phyloP scores from a whole-genome alignment of 2,888 invertebrate species.

The Nomada fucata region DNA sequence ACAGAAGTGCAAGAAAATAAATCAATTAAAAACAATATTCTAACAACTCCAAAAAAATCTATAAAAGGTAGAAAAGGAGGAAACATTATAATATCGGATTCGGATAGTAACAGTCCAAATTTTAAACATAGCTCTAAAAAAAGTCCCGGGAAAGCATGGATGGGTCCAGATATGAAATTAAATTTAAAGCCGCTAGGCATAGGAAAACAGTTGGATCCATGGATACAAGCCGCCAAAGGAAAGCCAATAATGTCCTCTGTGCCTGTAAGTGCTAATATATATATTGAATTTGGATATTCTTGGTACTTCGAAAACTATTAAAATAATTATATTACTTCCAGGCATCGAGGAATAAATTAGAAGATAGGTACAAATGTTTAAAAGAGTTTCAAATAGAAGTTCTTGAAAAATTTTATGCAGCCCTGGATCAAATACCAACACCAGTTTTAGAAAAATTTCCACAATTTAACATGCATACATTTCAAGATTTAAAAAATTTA shows the following conservation, averaged over 20 bases:
- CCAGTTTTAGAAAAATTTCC: conserved; percentile 87
- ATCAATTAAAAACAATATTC: background rate
- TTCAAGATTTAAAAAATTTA: conserved; percentile 86
- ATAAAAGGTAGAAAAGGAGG: conserved; percentile 1
- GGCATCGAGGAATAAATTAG: conserved; percentile 71
- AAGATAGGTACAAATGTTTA: conserved; percentile 74
- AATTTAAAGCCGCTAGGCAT: conserved; percentile 78
- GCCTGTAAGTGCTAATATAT: conserved; percentile 66
- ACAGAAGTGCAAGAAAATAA: conserved; percentile 2
- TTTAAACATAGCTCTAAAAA: conserved; percentile 38
- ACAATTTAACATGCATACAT: conserved; percentile 86
- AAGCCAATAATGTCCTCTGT: conserved; percentile 73
- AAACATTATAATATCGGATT: conserved; percentile 63
- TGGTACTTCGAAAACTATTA: conserved; percentile 14
- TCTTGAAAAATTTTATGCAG: conserved; percentile 87
- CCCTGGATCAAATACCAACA: conserved; percentile 88
- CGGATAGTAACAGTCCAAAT: conserved; percentile 68
- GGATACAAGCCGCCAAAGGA: conserved; percentile 75
- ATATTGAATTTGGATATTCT: background rate
- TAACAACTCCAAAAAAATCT: conserved; percentile 26
- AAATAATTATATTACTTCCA: conserved; percentile 54
- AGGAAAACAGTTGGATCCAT: conserved; percentile 72
- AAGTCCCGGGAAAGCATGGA: conserved; percentile 64
- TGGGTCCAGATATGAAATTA: conserved; percentile 77
- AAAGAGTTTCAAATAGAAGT: conserved; percentile 87